Conservation (phyloP, 2,797 vertebrate species). For the Enteromius paludinosus region DNA sequence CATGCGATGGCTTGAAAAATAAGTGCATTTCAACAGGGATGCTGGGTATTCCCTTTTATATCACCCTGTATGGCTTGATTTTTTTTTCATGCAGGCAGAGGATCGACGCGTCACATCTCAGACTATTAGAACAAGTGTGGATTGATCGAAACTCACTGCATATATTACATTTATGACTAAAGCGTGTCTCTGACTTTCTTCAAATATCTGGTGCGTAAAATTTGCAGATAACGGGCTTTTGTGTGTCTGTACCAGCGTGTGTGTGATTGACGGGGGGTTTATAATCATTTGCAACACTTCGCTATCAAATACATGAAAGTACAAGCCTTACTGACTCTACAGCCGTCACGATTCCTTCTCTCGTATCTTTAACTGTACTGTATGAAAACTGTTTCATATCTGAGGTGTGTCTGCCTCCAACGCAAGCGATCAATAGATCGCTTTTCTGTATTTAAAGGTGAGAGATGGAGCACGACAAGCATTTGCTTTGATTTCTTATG, state of each 20-base stretch:
- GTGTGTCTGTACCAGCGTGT: neutral
- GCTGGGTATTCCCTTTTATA: slow-evolving; percentile 27
- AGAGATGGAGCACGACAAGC: neutral
- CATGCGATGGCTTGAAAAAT: slow-evolving; percentile 15
- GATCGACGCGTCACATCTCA: neutral
- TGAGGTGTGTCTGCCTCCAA: slow-evolving; percentile 2
- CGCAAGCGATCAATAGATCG: slow-evolving; percentile 17
- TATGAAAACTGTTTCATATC: slow-evolving; percentile 2
- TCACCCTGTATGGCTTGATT: neutral
- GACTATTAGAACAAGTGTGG: slow-evolving; percentile 5
- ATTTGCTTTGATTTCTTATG: neutral
- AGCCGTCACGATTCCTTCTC: neutral
- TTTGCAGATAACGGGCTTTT: neutral
- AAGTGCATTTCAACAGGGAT: slow-evolving; percentile 9
- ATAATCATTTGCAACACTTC: slow-evolving; percentile 8
- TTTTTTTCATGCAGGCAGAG: no score
- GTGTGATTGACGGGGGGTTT: neutral
- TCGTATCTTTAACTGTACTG: slow-evolving; percentile 3
- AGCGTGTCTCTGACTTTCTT: neutral
- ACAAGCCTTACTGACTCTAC: neutral
- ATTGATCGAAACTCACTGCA: slow-evolving; percentile 4
- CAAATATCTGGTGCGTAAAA: neutral
- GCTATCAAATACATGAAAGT: neutral
- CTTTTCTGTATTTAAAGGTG: slow-evolving; percentile 19
- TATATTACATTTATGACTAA: neutral